These are phyloP conservation scores for Eublepharis macularius DNA, from an alignment of 2,113 vertebrate genomes.

Conservation along the genomic window DNA sequence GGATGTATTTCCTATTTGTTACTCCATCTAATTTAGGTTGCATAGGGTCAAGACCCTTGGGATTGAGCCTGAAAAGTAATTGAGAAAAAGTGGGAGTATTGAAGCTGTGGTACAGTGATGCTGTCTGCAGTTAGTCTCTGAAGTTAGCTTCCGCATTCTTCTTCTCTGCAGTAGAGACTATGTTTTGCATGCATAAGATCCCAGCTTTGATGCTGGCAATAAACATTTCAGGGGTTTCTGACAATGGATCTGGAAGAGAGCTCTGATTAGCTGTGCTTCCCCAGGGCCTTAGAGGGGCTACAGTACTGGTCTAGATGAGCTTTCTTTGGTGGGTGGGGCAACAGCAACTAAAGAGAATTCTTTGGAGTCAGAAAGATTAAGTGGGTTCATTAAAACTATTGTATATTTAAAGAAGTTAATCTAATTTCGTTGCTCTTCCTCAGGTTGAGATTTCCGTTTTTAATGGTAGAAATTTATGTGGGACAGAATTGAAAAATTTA, in stretches of 20 bases:
- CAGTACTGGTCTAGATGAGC: no score
- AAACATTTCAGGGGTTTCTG: no score
- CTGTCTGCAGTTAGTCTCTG: not conserved
- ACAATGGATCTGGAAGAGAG: no score
- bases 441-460: not conserved
- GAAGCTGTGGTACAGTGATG: not conserved
- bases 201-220: not conserved
- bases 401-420: not conserved
- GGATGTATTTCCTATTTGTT: not conserved
- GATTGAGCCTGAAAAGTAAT: not conserved
- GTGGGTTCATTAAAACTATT: not conserved
- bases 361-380: no score
- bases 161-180: not conserved
- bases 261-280: no score
- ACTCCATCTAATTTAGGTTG: not conserved
- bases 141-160: not conserved
- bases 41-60: not conserved
- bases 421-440: not conserved
- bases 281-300: no score
- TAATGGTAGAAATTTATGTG: not conserved
- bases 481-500: no score
- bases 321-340: no score
- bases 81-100: not conserved
- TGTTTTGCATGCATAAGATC: no score
- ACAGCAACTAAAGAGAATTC: no score